Evolutionary conservation across 2,888 invertebrate genomes (phyloP), one percentile per base, ranked within the genome.

Genomic region (Diloba caeruleocephala): DNA sequence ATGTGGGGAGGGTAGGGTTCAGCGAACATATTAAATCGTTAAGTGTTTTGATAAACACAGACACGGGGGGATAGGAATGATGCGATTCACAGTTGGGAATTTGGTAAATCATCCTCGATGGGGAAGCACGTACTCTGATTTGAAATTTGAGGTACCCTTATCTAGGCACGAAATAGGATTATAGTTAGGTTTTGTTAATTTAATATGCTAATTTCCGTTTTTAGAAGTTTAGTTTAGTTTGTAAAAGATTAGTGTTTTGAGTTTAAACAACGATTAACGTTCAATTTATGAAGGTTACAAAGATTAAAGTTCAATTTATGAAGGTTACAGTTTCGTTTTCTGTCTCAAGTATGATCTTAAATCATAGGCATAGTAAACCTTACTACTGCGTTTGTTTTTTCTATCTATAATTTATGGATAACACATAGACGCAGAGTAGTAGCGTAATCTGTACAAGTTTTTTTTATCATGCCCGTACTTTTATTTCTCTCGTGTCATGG

Each of bases 21-120:
- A 87, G 81, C 79, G 88, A 86, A 86, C 89, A 89, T 90, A 91
- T 92, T 92, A 92, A 90, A 90, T 88, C 90, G 92, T 88, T 91
- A 91, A 92, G 92, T 92, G 92, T 92, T 91, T 91, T 89, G 91
- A 92, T 92, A 92, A 92, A 91, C 89, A 91, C 85, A 89, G 89
- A 90, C 90, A 84, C 69, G 76, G 85, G 87, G 88, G 85, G 76
- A n/a, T 79, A 81, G 80, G 81, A 81, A 85, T 90, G 88, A 90
- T 86, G 87, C 82, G 85, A 87, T 88, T 84, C 84, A 68, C 79
- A 71, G 82, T 82, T 79, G 82, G 84, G 82, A 86, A 87, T 89
- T 89, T 82, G 78, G 85, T 79, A 88, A 85, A 89, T 90, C 90
- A 89, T 87, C 70, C 85, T 64, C 73, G 74, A 70, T 77, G 75